Evolutionary conservation across 2,888 invertebrate genomes (phyloP), one percentile per base, ranked within the genome.

Genomic region (Quadriops clusia): DNA sequence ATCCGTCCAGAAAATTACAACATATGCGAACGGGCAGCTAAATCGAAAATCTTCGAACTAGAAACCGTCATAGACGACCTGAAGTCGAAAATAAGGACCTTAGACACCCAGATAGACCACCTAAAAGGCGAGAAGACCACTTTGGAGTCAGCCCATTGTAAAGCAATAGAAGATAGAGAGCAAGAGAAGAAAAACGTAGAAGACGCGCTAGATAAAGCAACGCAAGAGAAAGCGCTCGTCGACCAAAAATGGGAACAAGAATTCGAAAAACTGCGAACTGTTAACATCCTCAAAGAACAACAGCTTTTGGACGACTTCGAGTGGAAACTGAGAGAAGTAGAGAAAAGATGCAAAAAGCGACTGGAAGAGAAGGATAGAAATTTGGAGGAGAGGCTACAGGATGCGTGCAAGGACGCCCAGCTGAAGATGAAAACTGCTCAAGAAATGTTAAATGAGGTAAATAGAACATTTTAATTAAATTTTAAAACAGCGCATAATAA

Each of bases 291-390:
- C 29, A 65, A 80, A 28, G 83, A 84, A 28, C 80, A 82, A 47
- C 66, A 74, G 34, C 67, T 84, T 48, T 61, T 84, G 42, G 74
- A 76, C 3, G 84, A 85, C 61, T 84, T 83, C 59, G 84, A 85
- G 63, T 85, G 83, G 83, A 82, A 84, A 61, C 64, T 83, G 53
- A 57, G 84, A 20, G 79, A 82, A 54, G 70, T 83, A 45, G 79
- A 83, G 60, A 73, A 73, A 44, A 63, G 67, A 5, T 78, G 79
- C 33, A 71, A 83, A 42, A 67, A 68, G 40, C 67, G 68, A 44
- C 40, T 72, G 13, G 68, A 69, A 38, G 77, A 77, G 16, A 71
- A 72, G 26, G 74, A 74, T 42, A 67, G 61, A 41, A 63, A 62
- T 25, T 68, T 72, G 23, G 67, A 64, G 33, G 68, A 70, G 60